Percentiles rank a stretch among this genome's conserved stretches.
phyloP scores from a whole-genome alignment of 2,888 invertebrate genomes.

The Pachydiplax longipennis region DNA sequence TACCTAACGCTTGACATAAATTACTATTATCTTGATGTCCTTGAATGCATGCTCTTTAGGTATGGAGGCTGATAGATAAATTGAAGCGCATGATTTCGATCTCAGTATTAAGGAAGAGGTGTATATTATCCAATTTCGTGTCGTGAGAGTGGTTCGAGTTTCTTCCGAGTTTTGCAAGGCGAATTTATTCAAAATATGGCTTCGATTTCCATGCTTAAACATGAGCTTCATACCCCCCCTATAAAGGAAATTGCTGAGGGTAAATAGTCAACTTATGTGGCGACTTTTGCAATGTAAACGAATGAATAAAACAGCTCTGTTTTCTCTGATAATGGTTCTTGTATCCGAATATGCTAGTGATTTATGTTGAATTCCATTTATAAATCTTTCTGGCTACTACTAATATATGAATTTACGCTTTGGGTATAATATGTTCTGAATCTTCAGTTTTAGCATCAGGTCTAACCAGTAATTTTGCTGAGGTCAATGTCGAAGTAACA shows the following conservation, averaged over 20 bases:
- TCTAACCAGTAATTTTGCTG: conserved; percentile 73
- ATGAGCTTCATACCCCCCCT: conserved; percentile 67
- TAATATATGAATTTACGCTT: conserved; percentile 20
- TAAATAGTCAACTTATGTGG: conserved; percentile 55
- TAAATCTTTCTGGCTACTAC: conserved; percentile 41
- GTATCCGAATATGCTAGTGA: background rate
- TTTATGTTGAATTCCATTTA: conserved; percentile 16
- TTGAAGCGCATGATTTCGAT: background rate
- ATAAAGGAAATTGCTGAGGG: conserved; percentile 73
- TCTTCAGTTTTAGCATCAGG: conserved; percentile 74
- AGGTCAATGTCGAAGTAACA: conserved; percentile 76
- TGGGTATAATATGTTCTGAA: conserved; percentile 46
- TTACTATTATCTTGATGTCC: background rate
- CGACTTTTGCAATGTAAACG: conserved; percentile 17
- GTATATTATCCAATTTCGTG: background rate
- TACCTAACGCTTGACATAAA: too few species aligned
- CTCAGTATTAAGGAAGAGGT: background rate
- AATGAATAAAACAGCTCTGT: background rate
- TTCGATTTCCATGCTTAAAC: conserved; percentile 60
- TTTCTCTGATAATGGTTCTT: background rate
- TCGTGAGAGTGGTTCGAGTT: background rate
- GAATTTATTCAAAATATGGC: background rate
- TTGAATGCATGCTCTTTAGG: background rate
- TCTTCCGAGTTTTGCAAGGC: background rate
- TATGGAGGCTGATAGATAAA: background rate